A percentile compares a stretch with the other conserved stretches of the same genome.
Conservation (phyloP, 2,888 invertebrate genomes). For the Baronia brevicornis region DNA sequence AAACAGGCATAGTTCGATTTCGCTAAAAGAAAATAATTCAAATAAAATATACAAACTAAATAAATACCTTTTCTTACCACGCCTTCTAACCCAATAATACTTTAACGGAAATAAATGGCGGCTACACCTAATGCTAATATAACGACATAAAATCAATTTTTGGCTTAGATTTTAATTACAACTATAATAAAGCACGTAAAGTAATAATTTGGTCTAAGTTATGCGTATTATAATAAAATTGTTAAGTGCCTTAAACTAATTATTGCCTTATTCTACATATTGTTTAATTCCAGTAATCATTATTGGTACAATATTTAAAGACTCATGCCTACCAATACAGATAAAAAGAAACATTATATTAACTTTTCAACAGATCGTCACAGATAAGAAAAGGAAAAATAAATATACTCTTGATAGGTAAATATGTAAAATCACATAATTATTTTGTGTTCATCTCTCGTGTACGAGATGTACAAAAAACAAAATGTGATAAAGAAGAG, state of each 20-base stretch:
- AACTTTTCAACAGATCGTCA: not conserved
- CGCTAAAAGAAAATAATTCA: slow-evolving; percentile 26
- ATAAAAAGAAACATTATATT: not conserved
- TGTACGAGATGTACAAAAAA: too few species aligned
- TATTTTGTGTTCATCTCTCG: too few species aligned
- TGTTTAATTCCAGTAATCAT: slow-evolving; percentile 59
- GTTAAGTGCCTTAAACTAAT: slow-evolving; percentile 71
- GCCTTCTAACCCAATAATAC: slow-evolving; percentile 60
- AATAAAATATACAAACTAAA: slow-evolving; percentile 39
- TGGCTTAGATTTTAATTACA: slow-evolving; percentile 74
- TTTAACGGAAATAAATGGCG: slow-evolving; percentile 61
- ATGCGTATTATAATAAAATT: slow-evolving; percentile 61
- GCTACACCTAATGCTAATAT: slow-evolving; percentile 53
- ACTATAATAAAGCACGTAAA: slow-evolving; percentile 71
- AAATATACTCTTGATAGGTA: slow-evolving; percentile 1
- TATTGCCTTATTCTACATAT: slow-evolving; percentile 66
- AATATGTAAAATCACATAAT: not conserved
- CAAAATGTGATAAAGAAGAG: slow-evolving; percentile 5
- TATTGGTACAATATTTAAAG: slow-evolving; percentile 23
- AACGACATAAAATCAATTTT: slow-evolving; percentile 72
- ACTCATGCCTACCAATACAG: slow-evolving; percentile 23
- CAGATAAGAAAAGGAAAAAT: not conserved
- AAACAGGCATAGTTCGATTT: slow-evolving; percentile 29
- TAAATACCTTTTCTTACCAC: slow-evolving; percentile 62
- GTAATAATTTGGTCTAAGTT: slow-evolving; percentile 75